Conservation (phyloP, 2,888 invertebrate genomes). For the Lasioglossum oenotherae region DNA sequence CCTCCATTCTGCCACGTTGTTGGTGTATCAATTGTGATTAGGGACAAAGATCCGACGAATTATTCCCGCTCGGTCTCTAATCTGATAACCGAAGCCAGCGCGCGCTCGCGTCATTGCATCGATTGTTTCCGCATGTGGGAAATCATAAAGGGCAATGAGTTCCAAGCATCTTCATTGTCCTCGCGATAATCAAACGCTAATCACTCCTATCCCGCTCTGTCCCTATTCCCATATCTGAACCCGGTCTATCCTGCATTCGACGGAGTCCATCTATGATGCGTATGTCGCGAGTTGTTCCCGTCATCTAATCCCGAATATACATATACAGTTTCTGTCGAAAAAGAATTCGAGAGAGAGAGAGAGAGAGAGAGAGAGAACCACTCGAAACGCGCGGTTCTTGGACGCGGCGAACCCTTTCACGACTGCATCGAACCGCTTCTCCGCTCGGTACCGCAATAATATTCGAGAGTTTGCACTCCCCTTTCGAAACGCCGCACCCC, state of each 20-base stretch:
- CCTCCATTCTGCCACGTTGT: constrained; percentile 72
- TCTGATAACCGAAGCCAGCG: constrained; percentile 70
- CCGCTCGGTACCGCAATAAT: constrained; percentile 64
- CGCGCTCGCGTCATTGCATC: constrained; percentile 73
- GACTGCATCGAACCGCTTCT: constrained; percentile 54
- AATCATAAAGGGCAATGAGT: constrained; percentile 73
- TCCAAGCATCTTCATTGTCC: constrained; percentile 71
- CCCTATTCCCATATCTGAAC: neutral
- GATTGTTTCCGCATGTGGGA: constrained; percentile 73
- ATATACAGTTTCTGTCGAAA: neutral
- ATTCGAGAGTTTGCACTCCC: constrained; percentile 68
- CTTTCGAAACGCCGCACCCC: constrained; percentile 58
- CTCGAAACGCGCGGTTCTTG: constrained; percentile 54
- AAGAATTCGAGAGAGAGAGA: neutral
- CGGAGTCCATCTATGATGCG: neutral
- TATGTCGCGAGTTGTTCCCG: neutral
- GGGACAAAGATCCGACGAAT: constrained; percentile 76
- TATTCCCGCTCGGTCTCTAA: constrained; percentile 74
- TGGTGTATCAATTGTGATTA: constrained; percentile 76
- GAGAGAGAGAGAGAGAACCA: neutral
- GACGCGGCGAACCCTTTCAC: constrained; percentile 45
- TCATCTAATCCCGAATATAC: neutral
- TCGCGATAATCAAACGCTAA: constrained; percentile 67
- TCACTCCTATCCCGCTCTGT: constrained; percentile 44
- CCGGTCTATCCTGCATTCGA: neutral